Conservation (phyloP, 2,113 vertebrate species). For the Ramphastos sulfuratus region DNA sequence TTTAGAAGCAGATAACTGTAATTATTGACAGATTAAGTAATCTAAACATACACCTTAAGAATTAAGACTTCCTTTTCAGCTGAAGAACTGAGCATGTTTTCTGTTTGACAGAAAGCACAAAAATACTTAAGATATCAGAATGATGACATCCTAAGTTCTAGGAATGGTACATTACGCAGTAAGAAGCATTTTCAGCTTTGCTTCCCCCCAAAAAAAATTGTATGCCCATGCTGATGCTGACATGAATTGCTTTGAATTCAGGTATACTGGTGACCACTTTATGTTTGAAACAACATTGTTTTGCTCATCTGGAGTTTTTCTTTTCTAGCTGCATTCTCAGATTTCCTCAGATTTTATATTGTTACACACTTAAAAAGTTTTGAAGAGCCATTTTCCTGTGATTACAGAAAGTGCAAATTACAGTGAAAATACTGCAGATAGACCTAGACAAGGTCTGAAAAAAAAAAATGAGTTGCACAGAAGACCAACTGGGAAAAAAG, state of each 20-base stretch:
- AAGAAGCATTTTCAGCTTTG: not conserved
- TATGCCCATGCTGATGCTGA: not conserved
- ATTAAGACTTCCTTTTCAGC: not conserved
- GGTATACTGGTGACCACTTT: not conserved
- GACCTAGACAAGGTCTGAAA: not conserved
- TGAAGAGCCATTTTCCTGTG: not conserved
- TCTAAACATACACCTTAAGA: not conserved
- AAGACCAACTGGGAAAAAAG: conserved; percentile 1
- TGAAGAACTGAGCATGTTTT: not conserved
- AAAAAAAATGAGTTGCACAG: not conserved
- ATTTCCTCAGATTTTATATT: not conserved
- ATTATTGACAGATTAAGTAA: not conserved
- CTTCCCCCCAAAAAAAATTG: not conserved
- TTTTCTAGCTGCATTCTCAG: not conserved
- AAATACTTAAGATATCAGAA: not conserved
- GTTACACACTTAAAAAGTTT: not conserved
- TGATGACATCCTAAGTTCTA: not conserved
- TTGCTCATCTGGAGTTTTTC: not conserved
- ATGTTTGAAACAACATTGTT: not conserved
- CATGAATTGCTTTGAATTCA: not conserved
- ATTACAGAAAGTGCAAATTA: not conserved
- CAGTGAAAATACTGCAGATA: not conserved
- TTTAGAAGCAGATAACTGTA: not conserved
- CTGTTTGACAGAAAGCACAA: not conserved
- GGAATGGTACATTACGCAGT: not conserved